phyloP scores from a whole-genome alignment of 2,113 vertebrate genomes.

The Pristiophorus japonicus region DNA sequence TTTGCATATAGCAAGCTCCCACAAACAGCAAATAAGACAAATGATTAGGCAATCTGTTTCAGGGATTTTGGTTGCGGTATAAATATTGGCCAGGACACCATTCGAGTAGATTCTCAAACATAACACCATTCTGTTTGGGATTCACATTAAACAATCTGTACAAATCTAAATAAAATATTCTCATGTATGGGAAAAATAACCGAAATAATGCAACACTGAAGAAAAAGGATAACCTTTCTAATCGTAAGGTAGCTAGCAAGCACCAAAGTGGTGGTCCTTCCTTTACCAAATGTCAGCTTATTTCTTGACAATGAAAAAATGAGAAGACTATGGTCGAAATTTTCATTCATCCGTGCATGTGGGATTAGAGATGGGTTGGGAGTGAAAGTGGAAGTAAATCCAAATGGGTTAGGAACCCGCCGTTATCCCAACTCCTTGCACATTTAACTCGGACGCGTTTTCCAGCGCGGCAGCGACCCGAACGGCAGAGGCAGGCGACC shows the following conservation, averaged over 20 bases:
- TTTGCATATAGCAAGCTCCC: background rate
- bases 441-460: no score
- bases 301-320: background rate
- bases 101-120: background rate
- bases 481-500: no score
- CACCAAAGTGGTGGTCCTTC: background rate
- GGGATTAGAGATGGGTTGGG: no score
- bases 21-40: background rate
- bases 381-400: no score
- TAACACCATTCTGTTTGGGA: background rate
- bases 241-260: background rate
- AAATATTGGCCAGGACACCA: background rate
- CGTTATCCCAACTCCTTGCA: no score
- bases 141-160: background rate
- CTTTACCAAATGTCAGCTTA: background rate
- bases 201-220: background rate
- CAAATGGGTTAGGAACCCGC: no score
- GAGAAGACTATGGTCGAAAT: no score
- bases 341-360: no score
- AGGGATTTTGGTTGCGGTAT: no score
- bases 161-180: no score
- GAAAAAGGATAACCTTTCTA: background rate
- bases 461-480: no score
- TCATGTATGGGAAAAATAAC: no score
- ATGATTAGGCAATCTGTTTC: background rate